Evolutionary conservation across 2,888 invertebrate species (phyloP).

Genomic region (Tachina fera): DNA sequence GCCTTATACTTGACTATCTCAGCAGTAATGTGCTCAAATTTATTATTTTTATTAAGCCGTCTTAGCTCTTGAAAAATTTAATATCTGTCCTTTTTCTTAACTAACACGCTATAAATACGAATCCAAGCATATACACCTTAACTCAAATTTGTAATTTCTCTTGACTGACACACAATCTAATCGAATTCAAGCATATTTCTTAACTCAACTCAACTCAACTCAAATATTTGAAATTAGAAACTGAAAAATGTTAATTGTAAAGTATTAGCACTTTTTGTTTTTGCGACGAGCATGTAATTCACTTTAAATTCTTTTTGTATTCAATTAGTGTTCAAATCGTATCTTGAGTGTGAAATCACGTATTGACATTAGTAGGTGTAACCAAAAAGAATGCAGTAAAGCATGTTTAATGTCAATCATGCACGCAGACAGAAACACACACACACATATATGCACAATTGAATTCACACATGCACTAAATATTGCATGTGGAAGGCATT

Average conservation of each 20-base stretch:
- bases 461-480: background rate
- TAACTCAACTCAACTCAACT: background rate
- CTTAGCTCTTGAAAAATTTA: no score
- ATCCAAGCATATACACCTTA: background rate
- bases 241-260: background rate
- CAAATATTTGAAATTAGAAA: slow-evolving; percentile 5
- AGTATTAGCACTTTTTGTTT: background rate
- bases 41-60: no score
- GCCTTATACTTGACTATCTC: no score
- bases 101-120: background rate
- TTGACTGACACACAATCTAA: background rate
- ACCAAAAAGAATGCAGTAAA: slow-evolving; percentile 40
- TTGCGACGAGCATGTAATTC: slow-evolving; percentile 6
- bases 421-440: slow-evolving; percentile 15
- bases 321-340: slow-evolving; percentile 65
- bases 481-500: slow-evolving; percentile 37
- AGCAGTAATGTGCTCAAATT: no score
- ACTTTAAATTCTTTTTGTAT: slow-evolving; percentile 33
- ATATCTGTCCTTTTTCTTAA: background rate
- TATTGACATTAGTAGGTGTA: slow-evolving; percentile 60
- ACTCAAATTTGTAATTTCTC: background rate
- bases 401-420: slow-evolving; percentile 18
- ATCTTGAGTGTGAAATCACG: slow-evolving; percentile 74
- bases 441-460: background rate
- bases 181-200: background rate